Percentiles rank a stretch among this genome's conserved stretches.
phyloP scores from a whole-genome alignment of 2,888 invertebrate species.

The Oscheius sp. region DNA sequence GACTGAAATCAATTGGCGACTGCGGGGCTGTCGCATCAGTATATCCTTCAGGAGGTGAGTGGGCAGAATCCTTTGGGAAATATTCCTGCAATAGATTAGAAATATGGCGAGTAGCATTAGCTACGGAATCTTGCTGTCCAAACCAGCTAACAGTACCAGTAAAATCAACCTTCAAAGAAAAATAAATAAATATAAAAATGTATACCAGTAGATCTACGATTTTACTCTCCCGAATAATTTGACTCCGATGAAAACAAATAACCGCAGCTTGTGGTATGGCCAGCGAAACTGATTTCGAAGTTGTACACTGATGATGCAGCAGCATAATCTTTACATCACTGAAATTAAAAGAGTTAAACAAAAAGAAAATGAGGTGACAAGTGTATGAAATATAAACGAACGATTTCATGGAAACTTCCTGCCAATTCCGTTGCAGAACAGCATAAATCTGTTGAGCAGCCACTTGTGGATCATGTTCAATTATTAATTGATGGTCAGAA shows the following conservation, averaged over 20 bases:
- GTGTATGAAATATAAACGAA: not conserved
- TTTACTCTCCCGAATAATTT: conserved; percentile 26
- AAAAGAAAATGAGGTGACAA: not conserved
- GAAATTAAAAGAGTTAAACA: not conserved
- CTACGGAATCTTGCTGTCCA: conserved; percentile 26
- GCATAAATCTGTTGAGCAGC: conserved; percentile 3
- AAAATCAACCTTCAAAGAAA: conserved; percentile 18
- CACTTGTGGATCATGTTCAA: conserved; percentile 15
- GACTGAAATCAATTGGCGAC: not conserved
- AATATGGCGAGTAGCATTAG: conserved; percentile 15
- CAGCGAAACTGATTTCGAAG: not conserved
- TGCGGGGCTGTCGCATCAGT: not conserved
- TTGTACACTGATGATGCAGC: conserved; percentile 25
- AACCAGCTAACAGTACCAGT: conserved; percentile 34
- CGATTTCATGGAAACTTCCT: conserved; percentile 30
- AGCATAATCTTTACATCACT: conserved; percentile 28
- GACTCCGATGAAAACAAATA: conserved; percentile 7
- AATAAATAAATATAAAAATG: not conserved
- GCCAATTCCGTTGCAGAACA: conserved; percentile 23
- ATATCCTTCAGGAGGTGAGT: conserved; percentile 5
- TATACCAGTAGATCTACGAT: conserved; percentile 30
- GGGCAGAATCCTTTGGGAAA: not conserved
- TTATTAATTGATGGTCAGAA: not conserved
- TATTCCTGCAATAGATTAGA: conserved; percentile 18
- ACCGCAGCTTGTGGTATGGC: conserved; percentile 31